Base-by-base conservation (phyloP, 1,140 invertebrate genomes). In the Drosophila setifemur region DNA sequence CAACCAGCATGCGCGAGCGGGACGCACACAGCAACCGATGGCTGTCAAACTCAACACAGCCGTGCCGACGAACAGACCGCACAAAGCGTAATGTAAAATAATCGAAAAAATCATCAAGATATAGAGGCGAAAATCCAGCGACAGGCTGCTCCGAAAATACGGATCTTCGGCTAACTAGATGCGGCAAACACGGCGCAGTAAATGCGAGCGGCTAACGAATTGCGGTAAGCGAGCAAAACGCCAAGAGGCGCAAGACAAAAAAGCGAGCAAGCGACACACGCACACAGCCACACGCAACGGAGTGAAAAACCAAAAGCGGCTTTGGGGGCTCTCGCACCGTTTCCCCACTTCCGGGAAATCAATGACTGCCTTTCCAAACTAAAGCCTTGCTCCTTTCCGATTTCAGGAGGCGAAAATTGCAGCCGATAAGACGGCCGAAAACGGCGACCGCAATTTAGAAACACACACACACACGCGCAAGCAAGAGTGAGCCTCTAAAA, bases 71-170 rank as follows among this genome's bases (percentile, higher is more conserved):
- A 49, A 83, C 66, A 83, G 79, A 83, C 74, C 66, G 81, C 71
- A 85, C 81, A 83, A 83, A 83, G 66, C 79, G 74, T 83, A 83
- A 83, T 79, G 60, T 61, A 61, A 55, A 72, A 86, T 79, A 85
- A 83, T 85, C 86, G 79, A 85, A 83, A 83, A 83, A 85, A 85
- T 83, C 79, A 74, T 75, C 79, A 83, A 83, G 79, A n/a, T 79
- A 86, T 86, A 83, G 79, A 83, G 79, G 79, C 79, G 74, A 83
- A 83, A 57, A 71, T 54, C 76, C 60, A 81, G 63, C 78, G 60
- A 2, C 21, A 23, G 21, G 2, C 21, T 2, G 2, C 21, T 23
- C 2, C 5, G 21, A 2, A 23, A 23, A 23, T 5, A 5, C 2
- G 21, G 21, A 23, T 3, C 21, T 23, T 5, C 21, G 5, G 21